phyloP scores from a whole-genome alignment of 2,797 vertebrate genomes.

The Halcyon smyrnensis region DNA sequence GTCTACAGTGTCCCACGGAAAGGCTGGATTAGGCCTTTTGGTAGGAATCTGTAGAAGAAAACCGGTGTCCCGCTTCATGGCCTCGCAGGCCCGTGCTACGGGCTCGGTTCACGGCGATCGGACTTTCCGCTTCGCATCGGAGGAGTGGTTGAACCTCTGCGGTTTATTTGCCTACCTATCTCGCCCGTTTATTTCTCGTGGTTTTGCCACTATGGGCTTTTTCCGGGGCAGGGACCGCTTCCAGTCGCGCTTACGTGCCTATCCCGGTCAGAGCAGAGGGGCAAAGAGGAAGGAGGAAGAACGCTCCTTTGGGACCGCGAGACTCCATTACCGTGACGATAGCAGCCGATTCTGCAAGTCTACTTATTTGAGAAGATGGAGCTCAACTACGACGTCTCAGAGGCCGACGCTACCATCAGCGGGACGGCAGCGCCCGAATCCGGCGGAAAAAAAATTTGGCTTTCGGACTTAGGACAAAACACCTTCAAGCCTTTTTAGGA shows the following conservation, averaged over 20 bases:
- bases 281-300: background rate
- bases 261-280: background rate
- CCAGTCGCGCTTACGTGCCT: rapidly evolving
- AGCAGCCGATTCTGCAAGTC: background rate
- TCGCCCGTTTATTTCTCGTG: background rate
- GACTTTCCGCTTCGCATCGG: background rate
- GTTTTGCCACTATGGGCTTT: background rate
- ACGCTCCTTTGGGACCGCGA: background rate
- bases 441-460: no score
- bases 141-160: background rate
- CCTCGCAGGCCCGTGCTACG: background rate
- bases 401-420: no score
- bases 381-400: background rate
- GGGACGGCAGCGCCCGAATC: background rate
- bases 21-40: background rate
- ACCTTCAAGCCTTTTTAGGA: background rate
- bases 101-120: background rate
- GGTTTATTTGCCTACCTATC: background rate
- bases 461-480: background rate
- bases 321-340: rapidly evolving
- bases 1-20: background rate
- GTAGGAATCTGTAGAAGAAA: background rate
- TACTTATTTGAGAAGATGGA: background rate
- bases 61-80: background rate
- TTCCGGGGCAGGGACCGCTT: background rate